A percentile compares a stretch with the other conserved stretches of the same genome.
Conservation (phyloP, 2,113 vertebrate species). For the Pedionomus torquatus region DNA sequence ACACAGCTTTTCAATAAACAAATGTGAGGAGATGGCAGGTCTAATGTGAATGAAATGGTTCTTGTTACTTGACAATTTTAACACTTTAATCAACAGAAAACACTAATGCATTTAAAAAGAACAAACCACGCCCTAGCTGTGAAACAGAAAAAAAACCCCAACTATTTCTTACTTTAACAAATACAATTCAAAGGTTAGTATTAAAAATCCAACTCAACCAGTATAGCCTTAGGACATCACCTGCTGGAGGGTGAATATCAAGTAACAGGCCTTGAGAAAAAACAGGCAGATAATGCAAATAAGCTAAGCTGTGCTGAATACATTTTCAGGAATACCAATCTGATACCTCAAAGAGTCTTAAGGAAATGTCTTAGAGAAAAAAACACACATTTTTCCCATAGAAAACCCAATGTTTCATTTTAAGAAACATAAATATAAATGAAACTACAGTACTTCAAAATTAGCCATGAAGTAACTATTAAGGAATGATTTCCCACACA, state of each 20-base stretch:
- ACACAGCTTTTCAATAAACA: not conserved
- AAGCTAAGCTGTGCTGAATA: not conserved
- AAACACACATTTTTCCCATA: rapidly evolving
- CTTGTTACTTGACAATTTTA: not conserved
- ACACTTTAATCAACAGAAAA: not conserved
- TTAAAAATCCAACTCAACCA: not conserved
- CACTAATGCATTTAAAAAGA: not conserved
- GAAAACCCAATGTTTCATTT: not conserved
- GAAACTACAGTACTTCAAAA: not conserved
- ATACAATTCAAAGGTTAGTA: not conserved
- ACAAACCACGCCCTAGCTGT: not conserved
- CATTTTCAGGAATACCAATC: not conserved
- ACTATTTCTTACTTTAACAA: not conserved
- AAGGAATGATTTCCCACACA: not conserved
- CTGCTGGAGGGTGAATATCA: not conserved
- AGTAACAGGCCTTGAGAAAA: not conserved
- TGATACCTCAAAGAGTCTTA: not conserved
- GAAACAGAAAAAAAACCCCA: not conserved
- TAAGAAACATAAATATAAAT: not conserved
- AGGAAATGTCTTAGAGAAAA: not conserved
- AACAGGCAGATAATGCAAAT: not conserved
- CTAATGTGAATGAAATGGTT: not conserved
- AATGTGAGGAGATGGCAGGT: not conserved
- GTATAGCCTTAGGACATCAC: not conserved
- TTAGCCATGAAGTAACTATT: not conserved